Percentiles rank a stretch among this genome's conserved stretches.
Evolutionary conservation across 2,888 invertebrate species (phyloP).

Genomic region (Tetragonisca angustula): DNA sequence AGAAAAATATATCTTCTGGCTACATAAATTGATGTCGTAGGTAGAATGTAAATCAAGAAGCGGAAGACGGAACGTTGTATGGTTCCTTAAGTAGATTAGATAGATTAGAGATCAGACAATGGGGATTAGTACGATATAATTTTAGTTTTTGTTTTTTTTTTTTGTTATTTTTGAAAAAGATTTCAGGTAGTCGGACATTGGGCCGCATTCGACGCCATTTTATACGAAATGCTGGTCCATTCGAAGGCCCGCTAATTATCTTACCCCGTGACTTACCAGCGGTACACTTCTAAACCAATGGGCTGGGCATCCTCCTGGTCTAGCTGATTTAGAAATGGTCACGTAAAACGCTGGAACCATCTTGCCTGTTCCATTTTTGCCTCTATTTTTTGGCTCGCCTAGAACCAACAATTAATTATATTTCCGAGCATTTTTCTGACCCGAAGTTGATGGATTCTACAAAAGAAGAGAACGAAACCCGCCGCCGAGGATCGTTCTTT

Average conservation of each 20-base stretch:
- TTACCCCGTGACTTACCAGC: slow-evolving; percentile 50
- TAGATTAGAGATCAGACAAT: neutral
- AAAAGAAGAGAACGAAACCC: slow-evolving; percentile 1
- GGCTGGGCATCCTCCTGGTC: slow-evolving; percentile 50
- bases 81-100: neutral
- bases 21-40: too few relatives aligned
- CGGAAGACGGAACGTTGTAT: too few relatives aligned
- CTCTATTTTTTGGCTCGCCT: slow-evolving; percentile 24
- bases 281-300: slow-evolving; percentile 54
- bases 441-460: slow-evolving; percentile 40
- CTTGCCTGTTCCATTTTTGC: slow-evolving; percentile 51
- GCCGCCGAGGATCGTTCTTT: neutral
- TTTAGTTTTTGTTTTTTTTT: neutral
- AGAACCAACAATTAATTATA: slow-evolving; percentile 64
- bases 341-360: slow-evolving; percentile 62
- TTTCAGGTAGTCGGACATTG: neutral
- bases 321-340: slow-evolving; percentile 62
- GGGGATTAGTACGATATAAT: neutral
- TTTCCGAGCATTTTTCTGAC: slow-evolving; percentile 48
- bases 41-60: too few relatives aligned
- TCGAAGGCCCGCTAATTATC: slow-evolving; percentile 56
- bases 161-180: neutral
- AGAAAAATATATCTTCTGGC: too few relatives aligned
- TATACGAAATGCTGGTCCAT: slow-evolving; percentile 40
- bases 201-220: slow-evolving; percentile 39